These are phyloP conservation scores for Tridacna gigas DNA, from an alignment of 2,888 invertebrate genomes.

Conservation along the genomic window DNA sequence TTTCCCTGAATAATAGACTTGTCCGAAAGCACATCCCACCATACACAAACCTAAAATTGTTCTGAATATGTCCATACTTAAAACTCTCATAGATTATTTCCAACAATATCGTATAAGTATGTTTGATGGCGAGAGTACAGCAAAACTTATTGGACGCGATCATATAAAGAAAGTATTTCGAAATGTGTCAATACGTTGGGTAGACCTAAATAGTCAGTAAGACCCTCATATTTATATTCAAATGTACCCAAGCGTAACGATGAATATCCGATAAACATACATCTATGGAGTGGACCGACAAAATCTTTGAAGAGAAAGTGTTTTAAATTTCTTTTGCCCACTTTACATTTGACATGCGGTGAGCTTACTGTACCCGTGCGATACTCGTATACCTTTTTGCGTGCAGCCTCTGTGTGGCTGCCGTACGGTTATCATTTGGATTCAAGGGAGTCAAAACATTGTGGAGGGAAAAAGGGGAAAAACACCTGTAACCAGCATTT, in stretches of 20 bases:
- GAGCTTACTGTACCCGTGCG: too few relatives aligned
- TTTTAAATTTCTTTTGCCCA: too few relatives aligned
- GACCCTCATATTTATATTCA: background rate
- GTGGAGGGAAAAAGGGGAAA: too few relatives aligned
- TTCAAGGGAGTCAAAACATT: too few relatives aligned
- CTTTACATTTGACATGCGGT: too few relatives aligned
- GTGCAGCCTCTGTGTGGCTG: too few relatives aligned
- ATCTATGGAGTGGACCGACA: too few relatives aligned
- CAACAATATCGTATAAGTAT: background rate
- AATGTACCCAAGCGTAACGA: constrained; percentile 1
- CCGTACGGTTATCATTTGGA: too few relatives aligned
- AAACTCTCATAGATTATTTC: background rate
- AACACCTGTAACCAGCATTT: too few relatives aligned
- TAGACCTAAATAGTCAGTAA: background rate
- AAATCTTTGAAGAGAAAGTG: too few relatives aligned
- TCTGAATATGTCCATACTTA: constrained; percentile 1
- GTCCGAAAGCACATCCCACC: background rate
- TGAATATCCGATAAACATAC: too few relatives aligned
- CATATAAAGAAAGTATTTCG: background rate
- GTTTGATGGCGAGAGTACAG: background rate
- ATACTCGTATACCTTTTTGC: too few relatives aligned
- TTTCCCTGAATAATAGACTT: constrained; percentile 3
- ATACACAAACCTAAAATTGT: constrained; percentile 11
- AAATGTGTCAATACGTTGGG: background rate
- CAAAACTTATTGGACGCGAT: background rate